Base-by-base conservation (phyloP, 1,140 invertebrate species). In the Caenorhabditis latens region DNA sequence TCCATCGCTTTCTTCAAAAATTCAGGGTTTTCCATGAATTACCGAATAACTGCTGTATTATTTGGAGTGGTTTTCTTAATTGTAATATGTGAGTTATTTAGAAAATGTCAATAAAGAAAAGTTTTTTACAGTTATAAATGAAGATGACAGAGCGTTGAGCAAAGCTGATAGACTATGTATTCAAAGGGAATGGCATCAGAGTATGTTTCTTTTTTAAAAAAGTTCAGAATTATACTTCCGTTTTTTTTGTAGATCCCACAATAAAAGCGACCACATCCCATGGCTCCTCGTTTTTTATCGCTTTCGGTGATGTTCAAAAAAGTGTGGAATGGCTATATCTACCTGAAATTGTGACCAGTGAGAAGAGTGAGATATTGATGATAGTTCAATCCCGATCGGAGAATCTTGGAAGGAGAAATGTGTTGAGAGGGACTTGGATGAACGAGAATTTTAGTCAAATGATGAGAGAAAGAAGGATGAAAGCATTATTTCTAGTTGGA, bases 391-490 rank as follows among this genome's bases (percentile, higher is more conserved):
- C 71, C 2, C 50, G n/a, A 32, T 8, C 46, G 9, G n/a, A 79
- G 8, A 79, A 50, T 42, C 53, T 50, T 32, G 43, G 13, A 50
- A 53, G 71, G 19, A n/a, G 71, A 0, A 79, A 79, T 42, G 71
- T 79, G 13, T 32, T 79, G 13, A 48, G 71, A 24, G 50, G n/a
- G 9, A 79, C 46, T n/a, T 79, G 71, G 71, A 79, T 79, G 71
- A 53, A 79, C 53, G 24, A 50, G 46, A 24, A 53, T 1, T 21
- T 32, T 24, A 50, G n/a, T 21, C 11, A 79, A 24, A 50, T 50
- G n/a, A 24, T 32, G 11, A 24, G 11, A 7, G 40, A 53, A 5
- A n/a, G n/a, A 53, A 50, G 71, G 13, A 79, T 79, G 71, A 48
- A 79, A 4, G 46, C 46, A 6, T n/a, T 79, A 7, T 79, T 79